These are phyloP conservation scores for Gymnorhina tibicen DNA, from an alignment of 2,113 vertebrate genomes.

Conservation along the genomic window DNA sequence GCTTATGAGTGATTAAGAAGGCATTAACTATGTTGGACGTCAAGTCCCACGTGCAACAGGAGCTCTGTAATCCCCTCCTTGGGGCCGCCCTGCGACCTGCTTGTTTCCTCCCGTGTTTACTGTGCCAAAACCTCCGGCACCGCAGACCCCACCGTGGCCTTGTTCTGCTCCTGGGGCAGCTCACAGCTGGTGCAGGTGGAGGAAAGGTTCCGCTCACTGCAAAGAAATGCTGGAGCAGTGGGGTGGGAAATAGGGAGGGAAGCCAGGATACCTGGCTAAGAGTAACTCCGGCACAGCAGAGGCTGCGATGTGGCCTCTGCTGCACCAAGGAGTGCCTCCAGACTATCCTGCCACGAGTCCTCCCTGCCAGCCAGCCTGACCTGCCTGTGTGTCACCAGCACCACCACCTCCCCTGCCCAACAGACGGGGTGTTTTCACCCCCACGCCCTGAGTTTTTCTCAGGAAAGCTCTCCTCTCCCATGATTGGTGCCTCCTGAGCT, in stretches of 20 bases:
- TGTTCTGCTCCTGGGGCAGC: neutral
- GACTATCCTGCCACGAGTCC: neutral
- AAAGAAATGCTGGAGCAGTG: rapidly evolving
- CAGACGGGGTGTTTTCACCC: neutral
- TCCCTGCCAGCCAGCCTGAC: neutral
- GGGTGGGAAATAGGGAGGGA: neutral
- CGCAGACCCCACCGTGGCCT: neutral
- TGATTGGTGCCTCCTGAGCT: neutral
- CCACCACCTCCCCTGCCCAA: neutral
- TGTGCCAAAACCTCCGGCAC: neutral
- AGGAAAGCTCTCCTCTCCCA: neutral
- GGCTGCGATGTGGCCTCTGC: rapidly evolving
- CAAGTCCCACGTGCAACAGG: neutral
- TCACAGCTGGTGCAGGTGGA: neutral
- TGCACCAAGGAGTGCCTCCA: rapidly evolving
- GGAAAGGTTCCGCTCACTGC: neutral
- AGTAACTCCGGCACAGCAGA: neutral
- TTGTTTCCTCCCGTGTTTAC: neutral
- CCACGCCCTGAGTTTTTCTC: neutral
- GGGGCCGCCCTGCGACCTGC: rapidly evolving
- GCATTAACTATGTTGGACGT: neutral
- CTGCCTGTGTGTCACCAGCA: neutral
- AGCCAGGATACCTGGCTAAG: neutral
- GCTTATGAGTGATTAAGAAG: slow-evolving; percentile 48
- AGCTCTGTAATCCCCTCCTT: neutral